phyloP scores from a whole-genome alignment of 2,888 invertebrate genomes.

The Amphipoea oculea region DNA sequence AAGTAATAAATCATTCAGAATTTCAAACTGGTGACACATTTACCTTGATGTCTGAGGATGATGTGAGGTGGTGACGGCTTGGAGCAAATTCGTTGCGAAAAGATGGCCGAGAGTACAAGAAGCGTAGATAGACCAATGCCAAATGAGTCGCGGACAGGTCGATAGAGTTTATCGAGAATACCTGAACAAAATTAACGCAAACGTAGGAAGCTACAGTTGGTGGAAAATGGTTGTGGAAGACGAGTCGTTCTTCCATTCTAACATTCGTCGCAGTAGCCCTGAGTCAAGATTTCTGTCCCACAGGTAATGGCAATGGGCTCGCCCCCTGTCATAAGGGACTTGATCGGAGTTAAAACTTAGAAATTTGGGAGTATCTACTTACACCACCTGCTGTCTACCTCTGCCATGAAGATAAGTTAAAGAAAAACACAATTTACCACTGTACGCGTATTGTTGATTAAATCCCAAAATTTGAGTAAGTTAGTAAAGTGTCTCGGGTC shows the following conservation, averaged over 20 bases:
- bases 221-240: neutral
- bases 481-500: neutral
- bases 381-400: neutral
- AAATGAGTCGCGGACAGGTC: neutral
- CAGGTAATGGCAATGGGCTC: neutral
- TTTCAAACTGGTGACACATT: neutral
- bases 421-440: neutral
- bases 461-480: neutral
- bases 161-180: neutral
- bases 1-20: neutral
- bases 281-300: neutral
- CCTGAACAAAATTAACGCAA: neutral
- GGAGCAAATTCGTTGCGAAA: neutral
- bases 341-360: neutral
- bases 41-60: neutral
- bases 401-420: neutral
- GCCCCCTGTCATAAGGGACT: neutral
- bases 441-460: neutral
- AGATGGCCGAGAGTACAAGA: neutral
- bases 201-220: neutral
- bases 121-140: constrained; percentile 1
- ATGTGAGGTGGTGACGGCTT: neutral
- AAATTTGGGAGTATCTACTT: neutral
- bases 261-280: neutral
- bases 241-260: neutral